Conservation (phyloP, 2,888 invertebrate genomes). For the Leptinotarsa juncta region DNA sequence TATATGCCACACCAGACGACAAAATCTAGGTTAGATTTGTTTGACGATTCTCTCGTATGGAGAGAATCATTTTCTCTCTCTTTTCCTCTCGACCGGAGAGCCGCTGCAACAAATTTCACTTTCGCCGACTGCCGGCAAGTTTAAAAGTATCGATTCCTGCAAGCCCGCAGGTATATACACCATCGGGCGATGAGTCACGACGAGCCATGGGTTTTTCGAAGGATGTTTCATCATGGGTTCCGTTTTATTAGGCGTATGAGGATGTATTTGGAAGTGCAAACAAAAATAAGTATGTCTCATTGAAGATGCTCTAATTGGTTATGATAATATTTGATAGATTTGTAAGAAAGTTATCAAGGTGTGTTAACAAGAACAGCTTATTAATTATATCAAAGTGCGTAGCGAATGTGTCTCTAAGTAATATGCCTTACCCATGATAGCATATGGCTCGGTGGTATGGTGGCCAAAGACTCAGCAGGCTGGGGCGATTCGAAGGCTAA, state of each 20-base stretch:
- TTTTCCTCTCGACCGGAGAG: constrained; percentile 9
- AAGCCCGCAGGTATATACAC: not conserved
- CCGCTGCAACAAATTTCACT: constrained; percentile 12
- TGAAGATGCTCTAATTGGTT: too few species aligned
- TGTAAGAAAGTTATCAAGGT: too few species aligned
- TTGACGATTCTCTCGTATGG: constrained; percentile 1
- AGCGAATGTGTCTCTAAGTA: too few species aligned
- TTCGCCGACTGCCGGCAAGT: constrained; percentile 4
- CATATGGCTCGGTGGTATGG: too few species aligned
- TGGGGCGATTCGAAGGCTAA: too few species aligned
- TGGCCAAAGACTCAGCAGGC: too few species aligned
- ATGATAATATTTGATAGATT: too few species aligned
- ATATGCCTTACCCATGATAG: too few species aligned
- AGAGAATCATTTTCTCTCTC: constrained; percentile 2
- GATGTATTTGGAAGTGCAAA: too few species aligned
- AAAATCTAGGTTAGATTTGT: constrained; percentile 44
- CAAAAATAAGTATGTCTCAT: too few species aligned
- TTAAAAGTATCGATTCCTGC: constrained; percentile 10
- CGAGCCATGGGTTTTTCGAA: not conserved
- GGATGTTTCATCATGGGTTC: not conserved
- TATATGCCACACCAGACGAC: constrained; percentile 35
- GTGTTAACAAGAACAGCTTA: too few species aligned
- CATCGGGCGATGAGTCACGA: constrained; percentile 5
- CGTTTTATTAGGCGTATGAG: not conserved
- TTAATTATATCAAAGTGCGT: too few species aligned